Evolutionary conservation across 2,888 invertebrate species (phyloP), one percentile per base, ranked within the genome.

Genomic region (Erebia ligea): DNA sequence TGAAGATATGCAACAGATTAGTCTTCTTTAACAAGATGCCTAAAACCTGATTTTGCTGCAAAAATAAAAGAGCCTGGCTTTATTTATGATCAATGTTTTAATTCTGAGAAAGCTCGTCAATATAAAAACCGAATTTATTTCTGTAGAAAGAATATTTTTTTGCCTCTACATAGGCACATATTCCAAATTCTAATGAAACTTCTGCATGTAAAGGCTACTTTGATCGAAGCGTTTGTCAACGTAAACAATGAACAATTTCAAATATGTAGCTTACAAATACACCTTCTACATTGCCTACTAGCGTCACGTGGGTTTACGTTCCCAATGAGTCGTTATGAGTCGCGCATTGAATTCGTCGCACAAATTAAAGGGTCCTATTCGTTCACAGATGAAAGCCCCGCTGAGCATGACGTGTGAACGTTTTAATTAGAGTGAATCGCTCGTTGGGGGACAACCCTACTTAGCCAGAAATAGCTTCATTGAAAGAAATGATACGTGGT

Each of bases 401-500:
- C 90, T 82, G 91, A 67, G 91, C 76, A 71, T 78, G 84, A 92
- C 86, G 92, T 92, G 92, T 92, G 92, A 92, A 92, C 88, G 87
- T 84, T 91, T 90, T 92, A 92, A 92, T 92, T 92, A 90, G 86
- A 78, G 76, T 77, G 79, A 82, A 80, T 80, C 79, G 78, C 77
- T 80, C 79, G 77, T 76, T 77, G 77, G 81, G 88, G 88, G 83
- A 85, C 86, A 81, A 82, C 82, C 87, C 87, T 80, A 81, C 77
- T 78, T 80, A 76, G 76, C 76, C 78, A 80, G 73, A 81, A 84
- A 82, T 82, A 82, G 54, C 62, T 69, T 58, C 66, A 72, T 69
- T 69, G 69, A 69, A 69, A 45, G 66, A 57, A 62, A 69, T 57
- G 59, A 70, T 56, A 57, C 54, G 67, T 56, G 34, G 1, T 69